These are phyloP conservation scores for Jaculus jaculus DNA, from an alignment of 2,113 vertebrate genomes.

Conservation along the genomic window DNA sequence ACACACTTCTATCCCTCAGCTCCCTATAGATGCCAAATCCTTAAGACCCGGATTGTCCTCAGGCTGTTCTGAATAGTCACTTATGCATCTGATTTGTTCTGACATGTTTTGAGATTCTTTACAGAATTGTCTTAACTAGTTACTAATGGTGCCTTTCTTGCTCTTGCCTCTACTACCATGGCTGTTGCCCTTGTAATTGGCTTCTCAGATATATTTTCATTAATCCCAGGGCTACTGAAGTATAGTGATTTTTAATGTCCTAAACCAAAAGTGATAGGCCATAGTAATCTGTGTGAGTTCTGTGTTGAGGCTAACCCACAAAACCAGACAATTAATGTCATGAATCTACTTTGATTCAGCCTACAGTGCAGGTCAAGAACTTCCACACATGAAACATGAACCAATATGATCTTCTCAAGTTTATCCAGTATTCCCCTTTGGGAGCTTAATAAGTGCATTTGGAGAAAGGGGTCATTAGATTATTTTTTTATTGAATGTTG, in stretches of 20 bases:
- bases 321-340: not conserved
- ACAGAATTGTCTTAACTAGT: not conserved
- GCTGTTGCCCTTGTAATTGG: not conserved
- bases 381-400: not conserved
- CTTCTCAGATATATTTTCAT: not conserved
- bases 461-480: not conserved
- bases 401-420: too few species aligned
- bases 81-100: not conserved
- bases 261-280: not conserved
- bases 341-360: not conserved
- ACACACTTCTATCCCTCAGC: not conserved
- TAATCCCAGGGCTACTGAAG: not conserved
- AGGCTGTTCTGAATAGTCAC: not conserved
- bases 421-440: not conserved
- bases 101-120: slow-evolving; percentile 26
- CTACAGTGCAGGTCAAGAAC: not conserved
- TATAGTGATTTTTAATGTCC: not conserved
- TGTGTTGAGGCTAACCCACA: not conserved
- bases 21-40: not conserved
- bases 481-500: not conserved
- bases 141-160: not conserved
- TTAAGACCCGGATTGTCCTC: not conserved
- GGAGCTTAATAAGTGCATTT: not conserved
- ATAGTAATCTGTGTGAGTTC: not conserved
- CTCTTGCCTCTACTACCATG: not conserved